Conservation (phyloP, 2,113 vertebrate genomes). For the Tupaia tana region DNA sequence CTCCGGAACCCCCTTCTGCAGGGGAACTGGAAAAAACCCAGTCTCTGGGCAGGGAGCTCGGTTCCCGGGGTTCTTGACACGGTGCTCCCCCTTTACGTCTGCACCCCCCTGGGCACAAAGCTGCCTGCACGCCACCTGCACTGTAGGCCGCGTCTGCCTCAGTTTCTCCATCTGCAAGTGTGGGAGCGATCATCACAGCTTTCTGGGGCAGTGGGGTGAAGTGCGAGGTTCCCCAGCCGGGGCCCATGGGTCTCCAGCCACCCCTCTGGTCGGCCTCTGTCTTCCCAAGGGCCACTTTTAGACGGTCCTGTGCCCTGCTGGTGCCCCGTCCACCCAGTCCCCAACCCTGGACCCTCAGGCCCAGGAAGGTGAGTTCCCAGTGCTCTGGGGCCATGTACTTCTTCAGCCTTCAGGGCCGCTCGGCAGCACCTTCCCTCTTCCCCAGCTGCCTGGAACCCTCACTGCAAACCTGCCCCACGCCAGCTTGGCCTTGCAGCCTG, state of each 20-base stretch:
- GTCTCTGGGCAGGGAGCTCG: too few relatives aligned
- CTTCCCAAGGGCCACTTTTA: too few relatives aligned
- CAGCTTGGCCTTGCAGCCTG: rapidly evolving
- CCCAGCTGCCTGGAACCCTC: too few relatives aligned
- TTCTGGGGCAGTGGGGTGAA: rapidly evolving
- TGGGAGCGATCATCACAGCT: neutral
- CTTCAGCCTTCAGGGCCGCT: neutral
- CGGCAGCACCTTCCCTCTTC: too few relatives aligned
- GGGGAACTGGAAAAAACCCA: too few relatives aligned
- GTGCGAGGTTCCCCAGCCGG: rapidly evolving
- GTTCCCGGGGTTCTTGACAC: neutral
- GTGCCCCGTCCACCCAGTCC: neutral
- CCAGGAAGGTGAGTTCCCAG: too few relatives aligned
- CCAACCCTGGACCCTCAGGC: too few relatives aligned
- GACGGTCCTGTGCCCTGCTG: neutral
- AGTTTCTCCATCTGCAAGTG: neutral
- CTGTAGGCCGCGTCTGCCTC: neutral
- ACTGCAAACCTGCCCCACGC: rapidly evolving
- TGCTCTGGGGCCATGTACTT: neutral
- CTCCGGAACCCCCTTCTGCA: neutral
- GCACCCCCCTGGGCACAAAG: rapidly evolving
- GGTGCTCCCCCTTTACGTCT: rapidly evolving
- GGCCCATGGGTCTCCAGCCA: rapidly evolving
- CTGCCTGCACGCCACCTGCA: rapidly evolving
- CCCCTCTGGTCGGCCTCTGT: neutral